phyloP scores from a whole-genome alignment of 2,113 vertebrate species.

The Leptocoma aspasia region DNA sequence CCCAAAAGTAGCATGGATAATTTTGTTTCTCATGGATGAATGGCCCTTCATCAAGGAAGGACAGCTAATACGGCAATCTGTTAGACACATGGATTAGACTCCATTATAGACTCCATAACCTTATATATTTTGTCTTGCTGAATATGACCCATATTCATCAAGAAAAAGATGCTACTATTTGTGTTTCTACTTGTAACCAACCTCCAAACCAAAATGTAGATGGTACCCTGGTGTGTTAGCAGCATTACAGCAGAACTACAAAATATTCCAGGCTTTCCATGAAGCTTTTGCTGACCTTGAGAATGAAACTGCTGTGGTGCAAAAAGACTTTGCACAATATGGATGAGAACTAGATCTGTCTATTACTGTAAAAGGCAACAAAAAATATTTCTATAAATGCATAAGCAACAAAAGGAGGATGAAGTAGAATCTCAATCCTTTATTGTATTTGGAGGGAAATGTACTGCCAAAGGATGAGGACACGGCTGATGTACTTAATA shows the following conservation, averaged over 20 bases:
- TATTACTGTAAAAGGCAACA: neutral
- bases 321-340: neutral
- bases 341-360: neutral
- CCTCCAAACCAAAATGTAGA: neutral
- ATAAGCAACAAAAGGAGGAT: neutral
- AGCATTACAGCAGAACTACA: neutral
- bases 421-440: neutral
- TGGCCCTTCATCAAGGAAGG: neutral
- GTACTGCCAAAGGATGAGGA: neutral
- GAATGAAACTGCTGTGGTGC: neutral
- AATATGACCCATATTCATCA: neutral
- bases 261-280: neutral
- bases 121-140: neutral
- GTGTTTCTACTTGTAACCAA: neutral
- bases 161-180: neutral
- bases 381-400: neutral
- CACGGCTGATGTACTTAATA: neutral
- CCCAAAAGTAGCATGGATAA: neutral
- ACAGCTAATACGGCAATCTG: neutral
- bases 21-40: neutral
- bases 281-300: neutral
- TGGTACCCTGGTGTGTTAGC: neutral
- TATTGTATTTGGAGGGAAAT: neutral
- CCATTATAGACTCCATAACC: fast-evolving
- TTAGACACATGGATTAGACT: too few relatives aligned